Evolutionary conservation across 2,113 vertebrate species (phyloP), one percentile per base, ranked within the genome.

Genomic region (Centropus unirufus): DNA sequence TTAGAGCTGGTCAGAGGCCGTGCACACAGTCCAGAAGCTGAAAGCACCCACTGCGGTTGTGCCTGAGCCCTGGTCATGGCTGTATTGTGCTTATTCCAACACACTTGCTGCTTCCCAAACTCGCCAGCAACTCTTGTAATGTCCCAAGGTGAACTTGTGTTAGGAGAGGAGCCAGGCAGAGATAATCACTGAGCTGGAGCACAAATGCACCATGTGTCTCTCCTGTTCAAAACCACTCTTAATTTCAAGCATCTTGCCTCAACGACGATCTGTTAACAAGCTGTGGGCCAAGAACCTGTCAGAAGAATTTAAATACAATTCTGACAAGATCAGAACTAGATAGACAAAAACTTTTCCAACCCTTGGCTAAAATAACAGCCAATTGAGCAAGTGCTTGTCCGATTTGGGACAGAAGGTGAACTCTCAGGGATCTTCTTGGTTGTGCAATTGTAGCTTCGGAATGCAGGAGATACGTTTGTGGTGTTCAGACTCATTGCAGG

Each of bases 261-360:
- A 88, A 69, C 92, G 55, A 64, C 92, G 92, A 95, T 96, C 96
- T 96, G 96, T 90, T 96, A 95, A 63, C 19, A 21, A 86, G 26
- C 79, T 77, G 79, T 79, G 34, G 89, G 96, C 96, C 95, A 97
- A 96, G 92, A 96, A 97, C 77, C 94, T 95, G 93, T 94, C 95
- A 96, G 87, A 67, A 90, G 79, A 69, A 95, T 88, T 96, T 88
- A 91, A 94, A 90, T 93, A 95, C 94, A 94, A 90, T 88, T 91
- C 94, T 95, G 94, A 94, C 91, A 77, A 72, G 87, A 96, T 80
- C 84, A 63, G 70, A 88, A 83, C 55, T 66, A 88, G 87, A 92
- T 59, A 93, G 95, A 94, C 87, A 89, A 67, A 83, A 93, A 95
- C 76, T 95, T 90, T 63, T 58, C 80, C 47, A 75, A 94, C 91